Evolutionary conservation across 1,140 invertebrate genomes (phyloP).

Genomic region (Drosophila elegans): DNA sequence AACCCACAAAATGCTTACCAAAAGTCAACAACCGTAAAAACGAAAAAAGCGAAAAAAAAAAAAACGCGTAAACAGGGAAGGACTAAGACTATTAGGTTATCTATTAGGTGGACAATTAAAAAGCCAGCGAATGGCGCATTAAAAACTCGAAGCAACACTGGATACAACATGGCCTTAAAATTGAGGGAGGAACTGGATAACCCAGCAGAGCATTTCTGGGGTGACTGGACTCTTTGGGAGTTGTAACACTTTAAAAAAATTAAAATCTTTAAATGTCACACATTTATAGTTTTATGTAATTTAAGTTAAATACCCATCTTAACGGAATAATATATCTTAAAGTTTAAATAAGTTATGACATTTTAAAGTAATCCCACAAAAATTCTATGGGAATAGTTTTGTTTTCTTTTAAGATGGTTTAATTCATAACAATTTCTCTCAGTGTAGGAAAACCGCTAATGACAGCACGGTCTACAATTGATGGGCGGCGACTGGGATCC

Average conservation of each 20-base stretch:
- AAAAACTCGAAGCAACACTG: constrained; percentile 55
- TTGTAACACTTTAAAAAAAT: constrained; percentile 4
- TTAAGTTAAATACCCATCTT: no score
- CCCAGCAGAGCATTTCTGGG: constrained; percentile 11
- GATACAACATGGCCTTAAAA: constrained; percentile 37
- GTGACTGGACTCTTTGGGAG: constrained; percentile 48
- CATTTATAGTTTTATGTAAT: no score
- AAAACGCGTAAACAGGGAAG: constrained; percentile 24
- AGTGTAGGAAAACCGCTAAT: constrained; percentile 47
- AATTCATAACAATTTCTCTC: neutral
- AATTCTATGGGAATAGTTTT: no score
- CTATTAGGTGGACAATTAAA: constrained; percentile 73
- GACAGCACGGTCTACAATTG: constrained; percentile 69
- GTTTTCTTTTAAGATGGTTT: no score
- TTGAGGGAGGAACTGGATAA: constrained; percentile 26
- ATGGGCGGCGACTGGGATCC: constrained; percentile 32
- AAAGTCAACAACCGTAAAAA: constrained; percentile 63
- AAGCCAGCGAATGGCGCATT: constrained; percentile 63
- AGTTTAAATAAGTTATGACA: no score
- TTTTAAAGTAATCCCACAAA: no score
- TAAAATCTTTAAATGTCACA: no score
- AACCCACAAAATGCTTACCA: constrained; percentile 14
- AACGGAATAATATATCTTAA: no score
- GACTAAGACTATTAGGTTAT: constrained; percentile 54
- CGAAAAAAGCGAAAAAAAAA: constrained; percentile 16